Conservation (phyloP, 2,113 vertebrate genomes). For the Dasypus novemcinctus region DNA sequence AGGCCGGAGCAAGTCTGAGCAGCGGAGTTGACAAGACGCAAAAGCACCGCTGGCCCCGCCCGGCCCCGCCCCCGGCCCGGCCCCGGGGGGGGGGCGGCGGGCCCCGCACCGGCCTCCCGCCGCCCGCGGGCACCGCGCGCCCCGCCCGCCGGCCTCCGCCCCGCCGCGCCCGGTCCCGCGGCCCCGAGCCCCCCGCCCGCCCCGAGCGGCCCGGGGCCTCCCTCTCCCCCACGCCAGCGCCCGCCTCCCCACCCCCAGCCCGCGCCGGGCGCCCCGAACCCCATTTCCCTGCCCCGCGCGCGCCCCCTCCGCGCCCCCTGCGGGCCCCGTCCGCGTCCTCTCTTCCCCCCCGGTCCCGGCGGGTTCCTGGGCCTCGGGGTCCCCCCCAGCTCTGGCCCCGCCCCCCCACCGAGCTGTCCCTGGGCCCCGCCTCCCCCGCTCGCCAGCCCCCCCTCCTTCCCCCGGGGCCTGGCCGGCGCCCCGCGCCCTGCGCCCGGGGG, state of each 20-base stretch:
- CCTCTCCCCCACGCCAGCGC: not conserved
- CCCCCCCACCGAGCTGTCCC: not conserved
- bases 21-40: conserved; percentile 91
- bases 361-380: not conserved
- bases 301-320: not conserved
- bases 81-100: conserved; percentile 47
- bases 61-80: conserved; percentile 74
- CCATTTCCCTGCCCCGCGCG: not conserved
- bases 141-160: conserved; percentile 52
- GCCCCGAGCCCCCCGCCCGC: not conserved
- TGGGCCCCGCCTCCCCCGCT: not conserved
- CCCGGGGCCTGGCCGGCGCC: not conserved
- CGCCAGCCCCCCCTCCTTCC: not conserved
- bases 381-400: conserved; percentile 5
- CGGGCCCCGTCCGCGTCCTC: not conserved
- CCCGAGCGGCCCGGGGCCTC: not conserved
- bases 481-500: too few species aligned
- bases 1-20: conserved; percentile 88
- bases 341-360: not conserved
- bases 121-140: conserved; percentile 59
- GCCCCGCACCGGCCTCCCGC: conserved; percentile 44
- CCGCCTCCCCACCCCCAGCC: not conserved
- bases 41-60: conserved; percentile 87
- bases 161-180: not conserved
- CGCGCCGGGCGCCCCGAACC: not conserved